Conservation (phyloP, 2,797 vertebrate genomes). For the Labeo calbasu region DNA sequence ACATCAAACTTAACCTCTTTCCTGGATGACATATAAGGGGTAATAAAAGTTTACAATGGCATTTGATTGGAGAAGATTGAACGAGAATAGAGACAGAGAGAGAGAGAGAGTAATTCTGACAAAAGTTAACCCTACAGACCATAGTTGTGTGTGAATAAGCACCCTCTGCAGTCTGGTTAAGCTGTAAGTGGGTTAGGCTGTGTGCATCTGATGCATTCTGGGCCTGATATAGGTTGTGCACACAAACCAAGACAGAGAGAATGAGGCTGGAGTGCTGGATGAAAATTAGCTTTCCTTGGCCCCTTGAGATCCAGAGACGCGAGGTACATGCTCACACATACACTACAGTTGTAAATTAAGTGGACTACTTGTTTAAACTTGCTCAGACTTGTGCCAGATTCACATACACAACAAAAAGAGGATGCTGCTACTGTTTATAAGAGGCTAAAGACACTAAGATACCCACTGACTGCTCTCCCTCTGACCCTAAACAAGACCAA, state of each 20-base stretch:
- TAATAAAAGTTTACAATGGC: conserved; percentile 20
- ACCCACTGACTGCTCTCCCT: background rate
- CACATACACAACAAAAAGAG: background rate
- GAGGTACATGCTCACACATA: conserved; percentile 12
- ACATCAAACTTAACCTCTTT: conserved; percentile 6
- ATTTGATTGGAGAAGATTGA: background rate
- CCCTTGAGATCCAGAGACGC: background rate
- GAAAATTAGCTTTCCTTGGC: conserved; percentile 12
- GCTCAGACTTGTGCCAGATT: conserved; percentile 18
- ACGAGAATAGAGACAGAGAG: background rate
- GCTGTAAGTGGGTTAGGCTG: conserved; percentile 27
- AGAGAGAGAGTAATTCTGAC: background rate
- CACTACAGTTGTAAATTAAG: conserved; percentile 29
- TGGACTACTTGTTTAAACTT: conserved; percentile 9
- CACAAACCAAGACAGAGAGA: conserved; percentile 15
- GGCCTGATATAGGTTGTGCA: conserved; percentile 8
- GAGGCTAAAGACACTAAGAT: background rate
- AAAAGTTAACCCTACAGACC: background rate
- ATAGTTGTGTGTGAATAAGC: background rate
- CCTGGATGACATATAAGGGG: conserved; percentile 14
- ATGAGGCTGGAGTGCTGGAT: conserved; percentile 14
- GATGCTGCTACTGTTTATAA: background rate
- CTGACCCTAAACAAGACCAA: background rate
- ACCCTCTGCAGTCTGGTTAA: background rate
- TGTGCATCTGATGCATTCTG: conserved; percentile 24